phyloP scores from a whole-genome alignment of 2,888 invertebrate species.

The Cryptosula pallasiana region DNA sequence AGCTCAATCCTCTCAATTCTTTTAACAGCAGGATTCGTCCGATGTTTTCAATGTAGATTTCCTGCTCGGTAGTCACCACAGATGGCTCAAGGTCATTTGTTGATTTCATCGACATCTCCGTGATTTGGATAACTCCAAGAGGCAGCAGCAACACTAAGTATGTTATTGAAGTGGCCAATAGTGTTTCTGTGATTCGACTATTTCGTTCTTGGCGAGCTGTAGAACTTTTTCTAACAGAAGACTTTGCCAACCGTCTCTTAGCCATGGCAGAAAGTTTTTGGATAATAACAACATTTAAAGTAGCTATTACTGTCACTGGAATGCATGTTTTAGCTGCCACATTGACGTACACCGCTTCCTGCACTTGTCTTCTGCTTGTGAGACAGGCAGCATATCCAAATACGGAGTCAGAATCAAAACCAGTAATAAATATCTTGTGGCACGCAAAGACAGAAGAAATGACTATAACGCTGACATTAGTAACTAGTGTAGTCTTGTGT shows the following conservation, averaged over 20 bases:
- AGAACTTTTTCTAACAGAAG: conserved; percentile 26
- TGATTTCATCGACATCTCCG: conserved; percentile 35
- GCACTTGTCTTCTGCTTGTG: conserved; percentile 33
- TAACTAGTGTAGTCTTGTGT: conserved; percentile 28
- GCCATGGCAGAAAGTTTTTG: conserved; percentile 29
- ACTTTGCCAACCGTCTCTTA: background rate
- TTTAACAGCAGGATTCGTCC: conserved; percentile 34
- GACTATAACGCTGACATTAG: conserved; percentile 31
- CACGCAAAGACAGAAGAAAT: too few species aligned
- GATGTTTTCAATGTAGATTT: conserved; percentile 31
- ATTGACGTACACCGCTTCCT: conserved; percentile 36
- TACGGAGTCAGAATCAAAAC: conserved; percentile 38
- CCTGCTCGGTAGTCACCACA: conserved; percentile 25
- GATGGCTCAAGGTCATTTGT: conserved; percentile 26
- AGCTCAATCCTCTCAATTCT: conserved; percentile 36
- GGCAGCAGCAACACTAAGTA: conserved; percentile 35
- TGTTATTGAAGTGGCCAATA: conserved; percentile 33
- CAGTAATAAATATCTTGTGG: conserved; percentile 38
- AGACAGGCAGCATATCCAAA: conserved; percentile 38
- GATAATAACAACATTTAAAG: conserved; percentile 32
- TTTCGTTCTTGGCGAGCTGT: background rate
- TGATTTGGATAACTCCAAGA: conserved; percentile 36
- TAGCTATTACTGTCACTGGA: conserved; percentile 33
- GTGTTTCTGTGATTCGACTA: conserved; percentile 32
- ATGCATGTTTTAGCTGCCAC: conserved; percentile 38